Conservation (phyloP, 2,888 invertebrate genomes). For the Invenusta paracnida region DNA sequence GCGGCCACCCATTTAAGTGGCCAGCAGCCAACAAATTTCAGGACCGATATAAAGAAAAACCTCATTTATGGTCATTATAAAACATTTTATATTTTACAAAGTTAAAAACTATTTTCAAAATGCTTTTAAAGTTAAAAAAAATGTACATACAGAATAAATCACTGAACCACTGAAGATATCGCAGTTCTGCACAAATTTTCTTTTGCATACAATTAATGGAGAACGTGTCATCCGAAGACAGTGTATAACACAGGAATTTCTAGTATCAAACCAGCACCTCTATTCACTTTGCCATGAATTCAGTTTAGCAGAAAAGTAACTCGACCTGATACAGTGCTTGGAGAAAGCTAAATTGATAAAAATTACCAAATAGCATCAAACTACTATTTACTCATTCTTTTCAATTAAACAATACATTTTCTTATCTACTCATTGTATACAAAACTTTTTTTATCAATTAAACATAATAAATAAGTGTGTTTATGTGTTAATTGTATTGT, state of each 20-base stretch:
- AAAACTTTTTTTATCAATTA: too few species aligned
- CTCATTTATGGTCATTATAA: neutral
- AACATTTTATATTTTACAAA: too few species aligned
- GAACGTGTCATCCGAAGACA: neutral
- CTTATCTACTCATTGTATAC: too few species aligned
- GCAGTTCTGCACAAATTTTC: neutral
- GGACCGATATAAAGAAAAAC: neutral
- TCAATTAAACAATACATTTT: neutral
- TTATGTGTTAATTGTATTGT: too few species aligned
- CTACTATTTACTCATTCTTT: neutral
- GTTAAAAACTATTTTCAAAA: neutral
- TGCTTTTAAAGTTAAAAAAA: neutral
- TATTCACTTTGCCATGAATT: too few species aligned
- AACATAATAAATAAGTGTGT: too few species aligned
- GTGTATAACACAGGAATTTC: neutral
- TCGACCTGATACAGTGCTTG: too few species aligned
- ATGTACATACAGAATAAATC: neutral
- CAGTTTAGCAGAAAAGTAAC: neutral
- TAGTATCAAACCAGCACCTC: neutral
- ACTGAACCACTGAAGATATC: neutral
- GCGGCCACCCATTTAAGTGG: conserved; percentile 1
- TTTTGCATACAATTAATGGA: neutral
- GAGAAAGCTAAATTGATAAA: neutral
- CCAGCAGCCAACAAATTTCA: neutral
- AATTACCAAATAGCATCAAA: neutral